Conservation (phyloP, 2,113 vertebrate genomes). For the Phalacrocorax pelagicus region DNA sequence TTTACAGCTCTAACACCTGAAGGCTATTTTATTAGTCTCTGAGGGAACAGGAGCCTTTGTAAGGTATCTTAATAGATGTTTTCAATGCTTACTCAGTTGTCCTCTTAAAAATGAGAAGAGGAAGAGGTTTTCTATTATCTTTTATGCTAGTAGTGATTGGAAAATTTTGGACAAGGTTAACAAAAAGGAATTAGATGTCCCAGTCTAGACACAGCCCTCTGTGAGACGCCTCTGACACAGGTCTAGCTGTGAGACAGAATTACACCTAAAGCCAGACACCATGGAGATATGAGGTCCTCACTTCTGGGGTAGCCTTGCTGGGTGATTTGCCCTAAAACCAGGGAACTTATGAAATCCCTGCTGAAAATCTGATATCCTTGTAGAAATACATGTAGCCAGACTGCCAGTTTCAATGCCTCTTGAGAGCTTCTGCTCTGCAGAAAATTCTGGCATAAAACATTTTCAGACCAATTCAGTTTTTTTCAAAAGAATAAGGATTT, state of each 20-base stretch:
- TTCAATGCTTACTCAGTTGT: background rate
- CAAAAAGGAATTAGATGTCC: background rate
- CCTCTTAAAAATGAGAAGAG: background rate
- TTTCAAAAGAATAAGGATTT: background rate
- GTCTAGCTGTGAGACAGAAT: background rate
- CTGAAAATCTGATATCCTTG: background rate
- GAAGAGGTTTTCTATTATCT: background rate
- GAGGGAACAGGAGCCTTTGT: background rate
- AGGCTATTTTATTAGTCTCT: background rate
- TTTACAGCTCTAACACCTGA: background rate
- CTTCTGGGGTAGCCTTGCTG: background rate
- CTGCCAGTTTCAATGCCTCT: background rate
- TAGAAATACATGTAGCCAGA: background rate
- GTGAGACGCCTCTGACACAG: background rate
- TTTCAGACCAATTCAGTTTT: background rate
- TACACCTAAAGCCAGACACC: background rate
- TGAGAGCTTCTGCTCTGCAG: background rate
- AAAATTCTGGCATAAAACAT: background rate
- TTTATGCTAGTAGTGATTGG: background rate
- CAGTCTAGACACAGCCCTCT: background rate
- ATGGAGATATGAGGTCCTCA: background rate
- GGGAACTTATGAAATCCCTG: background rate
- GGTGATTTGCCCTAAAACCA: constrained; percentile 4
- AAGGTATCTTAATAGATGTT: background rate
- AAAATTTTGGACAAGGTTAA: background rate